Percentiles rank a stretch among this genome's conserved stretches.
Conservation (phyloP, 2,797 vertebrate genomes). For the Pseudomugil tenellus region DNA sequence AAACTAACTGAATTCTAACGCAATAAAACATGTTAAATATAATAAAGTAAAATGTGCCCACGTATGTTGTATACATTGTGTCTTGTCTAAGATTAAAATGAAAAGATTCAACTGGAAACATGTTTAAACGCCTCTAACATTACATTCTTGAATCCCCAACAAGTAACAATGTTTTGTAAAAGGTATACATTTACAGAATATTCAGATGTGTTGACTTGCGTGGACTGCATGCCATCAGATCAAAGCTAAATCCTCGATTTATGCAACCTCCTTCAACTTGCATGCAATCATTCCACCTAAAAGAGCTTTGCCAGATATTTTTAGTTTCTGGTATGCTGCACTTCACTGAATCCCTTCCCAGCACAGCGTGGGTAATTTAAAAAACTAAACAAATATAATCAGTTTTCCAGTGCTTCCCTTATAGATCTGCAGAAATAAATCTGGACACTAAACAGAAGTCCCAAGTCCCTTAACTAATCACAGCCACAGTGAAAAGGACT, state of each 20-base stretch:
- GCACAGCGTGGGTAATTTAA: constrained; percentile 32
- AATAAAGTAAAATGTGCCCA: background rate
- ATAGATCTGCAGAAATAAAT: constrained; percentile 32
- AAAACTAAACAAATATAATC: constrained; percentile 55
- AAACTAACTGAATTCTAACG: too few species aligned
- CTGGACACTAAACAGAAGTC: constrained; percentile 25
- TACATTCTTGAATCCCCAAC: background rate
- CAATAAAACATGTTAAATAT: background rate
- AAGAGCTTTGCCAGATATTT: constrained; percentile 28
- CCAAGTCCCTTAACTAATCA: constrained; percentile 30
- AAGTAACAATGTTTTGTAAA: constrained; percentile 3
- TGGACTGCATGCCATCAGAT: constrained; percentile 10
- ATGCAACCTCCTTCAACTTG: constrained; percentile 12
- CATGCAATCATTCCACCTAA: constrained; percentile 16
- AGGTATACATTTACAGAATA: background rate
- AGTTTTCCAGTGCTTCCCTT: constrained; percentile 38
- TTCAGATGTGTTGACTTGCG: constrained; percentile 7
- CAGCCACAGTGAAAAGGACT: constrained; percentile 10
- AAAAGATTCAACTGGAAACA: constrained; percentile 6
- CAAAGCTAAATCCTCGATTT: constrained; percentile 34
- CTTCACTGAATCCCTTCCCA: constrained; percentile 33
- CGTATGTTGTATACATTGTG: background rate
- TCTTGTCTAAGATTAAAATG: background rate
- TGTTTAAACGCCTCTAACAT: background rate
- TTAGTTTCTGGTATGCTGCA: constrained; percentile 30